Base-by-base conservation (phyloP, 2,113 vertebrate species). In the human (Homo sapiens) region DNA sequence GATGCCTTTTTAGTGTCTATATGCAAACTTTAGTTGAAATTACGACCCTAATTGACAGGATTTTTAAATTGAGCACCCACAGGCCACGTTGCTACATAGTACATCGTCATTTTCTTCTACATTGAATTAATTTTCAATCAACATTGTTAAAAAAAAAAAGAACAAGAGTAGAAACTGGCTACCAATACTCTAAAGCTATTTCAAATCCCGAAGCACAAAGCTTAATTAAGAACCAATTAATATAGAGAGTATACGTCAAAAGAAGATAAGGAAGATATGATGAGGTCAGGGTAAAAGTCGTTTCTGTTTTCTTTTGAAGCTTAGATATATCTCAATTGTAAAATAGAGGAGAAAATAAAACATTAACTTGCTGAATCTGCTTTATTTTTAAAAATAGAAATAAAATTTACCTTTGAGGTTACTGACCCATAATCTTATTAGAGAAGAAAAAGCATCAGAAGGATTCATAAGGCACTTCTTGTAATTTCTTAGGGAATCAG, bases 11-110 rank as follows among this genome's bases (percentile, higher is more conserved):
- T 97, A 98, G 98, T 96, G 94, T 98, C 97, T 97, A 86, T 85
- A 94, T 81, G 76, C 86, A 98, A 98, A 98, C 97, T 97, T 98
- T 85, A 72, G 92, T 98, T 98, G 98, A 98, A 99, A 98, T 98
- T 97, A 97, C 18, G 66, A 98, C 97, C 97, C 97, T 98, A 98
- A 98, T 98, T 98, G 98, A 96, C 98, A 98, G 96, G 89, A 97
- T 97, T 98, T 99, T 98, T 98, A 98, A 98, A 98, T 98, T 98
- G 93, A 96, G 94, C 94, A 97, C 96, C 96, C 98, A 99, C 97
- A 94, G 97, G 97, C 98, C 98, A 97, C 88, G 13, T 96, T 93
- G 96, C 93, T 96, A 57, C 96, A 97, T 70, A 94, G 95, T 92
- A 97, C 98, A 97, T 98, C 93, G 89, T 98, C 98, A 98, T 96